Percentiles rank a stretch among this genome's conserved stretches.
phyloP scores from a whole-genome alignment of 2,113 vertebrate species.

The Hucho hucho region DNA sequence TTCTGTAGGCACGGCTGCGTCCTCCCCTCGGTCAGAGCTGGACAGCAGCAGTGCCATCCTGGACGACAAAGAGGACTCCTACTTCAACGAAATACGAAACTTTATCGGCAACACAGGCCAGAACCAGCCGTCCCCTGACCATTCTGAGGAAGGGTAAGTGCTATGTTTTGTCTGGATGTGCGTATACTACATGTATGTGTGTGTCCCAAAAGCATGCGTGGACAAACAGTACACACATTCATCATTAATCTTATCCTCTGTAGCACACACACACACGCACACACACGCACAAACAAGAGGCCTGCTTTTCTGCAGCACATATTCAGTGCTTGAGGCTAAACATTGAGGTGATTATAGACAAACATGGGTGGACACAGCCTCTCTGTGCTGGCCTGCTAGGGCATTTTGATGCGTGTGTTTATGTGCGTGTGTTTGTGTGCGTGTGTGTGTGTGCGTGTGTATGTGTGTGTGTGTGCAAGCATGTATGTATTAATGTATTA shows the following conservation, averaged over 20 bases:
- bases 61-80: conserved; percentile 98
- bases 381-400: background rate
- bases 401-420: conserved; percentile 10
- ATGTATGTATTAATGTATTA: conserved; percentile 44
- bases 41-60: conserved; percentile 93
- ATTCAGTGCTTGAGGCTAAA: conserved; percentile 29
- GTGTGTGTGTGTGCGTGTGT: no score
- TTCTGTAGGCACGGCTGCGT: conserved; percentile 90
- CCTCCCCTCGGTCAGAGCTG: conserved; percentile 94
- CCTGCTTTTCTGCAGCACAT: conserved; percentile 25
- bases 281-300: conserved; percentile 5
- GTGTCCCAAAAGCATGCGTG: no score
- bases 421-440: no score
- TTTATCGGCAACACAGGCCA: conserved; percentile 93
- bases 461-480: no score
- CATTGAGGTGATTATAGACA: conserved; percentile 44
- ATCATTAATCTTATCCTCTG: background rate
- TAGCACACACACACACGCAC: conserved; percentile 10
- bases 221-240: no score
- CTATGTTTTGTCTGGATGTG: background rate
- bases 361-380: conserved; percentile 25
- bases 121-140: conserved; percentile 84
- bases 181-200: no score
- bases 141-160: conserved; percentile 87
- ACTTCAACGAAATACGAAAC: conserved; percentile 98